Evolutionary conservation across 2,888 invertebrate species (phyloP).

Genomic region (Chrysomela aeneicollis): DNA sequence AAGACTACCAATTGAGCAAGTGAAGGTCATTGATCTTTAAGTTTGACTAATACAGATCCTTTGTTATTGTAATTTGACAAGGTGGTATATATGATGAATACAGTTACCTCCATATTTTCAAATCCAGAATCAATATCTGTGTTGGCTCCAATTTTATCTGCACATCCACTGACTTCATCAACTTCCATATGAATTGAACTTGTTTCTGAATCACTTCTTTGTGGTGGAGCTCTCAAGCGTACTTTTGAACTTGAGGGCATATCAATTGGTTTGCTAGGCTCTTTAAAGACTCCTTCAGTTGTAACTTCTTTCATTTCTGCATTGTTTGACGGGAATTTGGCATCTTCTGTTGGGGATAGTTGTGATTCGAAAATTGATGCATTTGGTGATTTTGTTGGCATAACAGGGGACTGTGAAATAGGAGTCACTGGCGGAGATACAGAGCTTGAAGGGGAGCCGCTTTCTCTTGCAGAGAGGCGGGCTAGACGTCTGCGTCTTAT

Average conservation of each 20-base stretch:
- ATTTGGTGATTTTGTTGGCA: slow-evolving; percentile 47
- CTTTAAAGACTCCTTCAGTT: slow-evolving; percentile 53
- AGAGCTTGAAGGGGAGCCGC: slow-evolving; percentile 62
- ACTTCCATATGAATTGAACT: slow-evolving; percentile 68
- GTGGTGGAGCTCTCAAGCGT: slow-evolving; percentile 51
- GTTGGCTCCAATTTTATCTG: slow-evolving; percentile 60
- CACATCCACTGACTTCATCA: slow-evolving; percentile 63
- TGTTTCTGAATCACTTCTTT: slow-evolving; percentile 61
- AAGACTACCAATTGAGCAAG: no score
- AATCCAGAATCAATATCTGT: slow-evolving; percentile 76
- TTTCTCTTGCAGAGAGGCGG: slow-evolving; percentile 71
- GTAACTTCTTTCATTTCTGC: slow-evolving; percentile 30
- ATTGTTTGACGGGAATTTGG: slow-evolving; percentile 17
- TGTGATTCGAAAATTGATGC: slow-evolving; percentile 38
- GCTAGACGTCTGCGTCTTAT: slow-evolving; percentile 80
- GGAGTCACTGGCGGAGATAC: slow-evolving; percentile 64
- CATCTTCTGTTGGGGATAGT: slow-evolving; percentile 26
- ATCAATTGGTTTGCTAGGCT: slow-evolving; percentile 59
- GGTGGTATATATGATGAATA: not conserved
- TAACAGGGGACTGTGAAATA: slow-evolving; percentile 59
- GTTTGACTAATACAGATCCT: not conserved
- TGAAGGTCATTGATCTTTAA: not conserved
- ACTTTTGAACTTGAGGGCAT: slow-evolving; percentile 54
- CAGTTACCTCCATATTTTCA: slow-evolving; percentile 74
- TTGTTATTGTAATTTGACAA: no score